Evolutionary conservation across 2,888 invertebrate species (phyloP), one percentile per base, ranked within the genome.

Genomic region (Subacronicta megacephala): DNA sequence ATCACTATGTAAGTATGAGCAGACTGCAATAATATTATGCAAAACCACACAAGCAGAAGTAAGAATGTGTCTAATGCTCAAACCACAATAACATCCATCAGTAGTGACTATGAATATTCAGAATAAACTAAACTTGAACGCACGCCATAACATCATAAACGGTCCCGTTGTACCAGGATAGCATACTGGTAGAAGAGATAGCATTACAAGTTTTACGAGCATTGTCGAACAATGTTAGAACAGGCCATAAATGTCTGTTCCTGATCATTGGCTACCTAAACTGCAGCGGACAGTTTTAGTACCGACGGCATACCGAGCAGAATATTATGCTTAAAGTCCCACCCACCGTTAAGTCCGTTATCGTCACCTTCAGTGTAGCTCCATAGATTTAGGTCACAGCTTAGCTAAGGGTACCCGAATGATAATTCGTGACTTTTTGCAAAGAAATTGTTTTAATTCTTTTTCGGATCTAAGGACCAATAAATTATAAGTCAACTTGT

Each of bases 51-150:
- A 42, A 20, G 37, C n/a, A 26, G 41, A 42, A 33, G 4, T 26
- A 47, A 45, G 44, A 49, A 49, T 44, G 18, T 38, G 3, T 16
- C 12, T 18, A 10, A 10, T 12, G 37, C 18, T n/a, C n/a, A 50
- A 7, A 50, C 50, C 31, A 46, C 16, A 47, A 59, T 37, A 35
- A 7, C n/a, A 23, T 31, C 9, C n/a, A 23, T 31, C n/a, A 20
- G 26, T 15, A 49, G 44, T 60, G 47, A 47, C 62, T 23, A 64
- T 61, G 44, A 61, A 64, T 65, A 54, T 65, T 65, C 55, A 61
- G 38, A 29, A 18, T 33, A 51, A 31, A 53, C 15, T 55, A 45
- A 64, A 55, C 45, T 26, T n/a, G 20, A 38, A 41, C 45, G 44
- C 20, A 43, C 15, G 23, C 50, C 40, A 51, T 62, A 56, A 50